phyloP scores from a whole-genome alignment of 2,888 invertebrate species.

The Drosophila pseudotakahashii region DNA sequence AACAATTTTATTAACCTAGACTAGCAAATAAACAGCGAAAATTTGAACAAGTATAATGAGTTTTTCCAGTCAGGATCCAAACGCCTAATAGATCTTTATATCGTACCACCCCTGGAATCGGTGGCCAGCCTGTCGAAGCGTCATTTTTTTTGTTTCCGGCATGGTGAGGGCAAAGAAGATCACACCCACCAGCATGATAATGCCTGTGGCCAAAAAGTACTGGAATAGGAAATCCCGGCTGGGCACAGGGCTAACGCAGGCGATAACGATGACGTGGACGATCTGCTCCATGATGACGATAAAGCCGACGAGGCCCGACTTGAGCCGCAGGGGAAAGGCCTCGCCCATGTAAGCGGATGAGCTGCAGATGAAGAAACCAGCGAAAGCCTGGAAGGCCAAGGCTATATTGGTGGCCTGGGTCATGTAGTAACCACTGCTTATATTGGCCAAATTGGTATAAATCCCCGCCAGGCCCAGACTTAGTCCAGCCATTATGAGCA shows the following conservation, averaged over 20 bases:
- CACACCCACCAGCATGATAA: constrained; percentile 48
- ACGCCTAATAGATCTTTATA: constrained; percentile 10
- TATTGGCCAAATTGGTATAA: constrained; percentile 34
- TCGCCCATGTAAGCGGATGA: constrained; percentile 74
- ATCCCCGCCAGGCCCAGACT: constrained; percentile 64
- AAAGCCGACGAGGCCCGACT: constrained; percentile 62
- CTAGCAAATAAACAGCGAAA: neutral
- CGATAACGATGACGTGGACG: constrained; percentile 63
- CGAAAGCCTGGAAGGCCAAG: constrained; percentile 67
- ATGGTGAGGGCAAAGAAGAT: constrained; percentile 45
- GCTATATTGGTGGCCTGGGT: constrained; percentile 51
- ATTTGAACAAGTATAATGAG: neutral
- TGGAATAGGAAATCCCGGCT: constrained; percentile 23
- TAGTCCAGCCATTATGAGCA: constrained; percentile 62
- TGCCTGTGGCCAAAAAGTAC: constrained; percentile 61
- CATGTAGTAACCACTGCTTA: constrained; percentile 39
- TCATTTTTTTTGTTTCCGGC: constrained; percentile 43
- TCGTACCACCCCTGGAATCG: constrained; percentile 22
- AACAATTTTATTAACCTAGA: constrained; percentile 9
- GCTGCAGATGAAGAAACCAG: constrained; percentile 70
- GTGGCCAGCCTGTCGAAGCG: constrained; percentile 19
- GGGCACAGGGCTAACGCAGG: constrained; percentile 25
- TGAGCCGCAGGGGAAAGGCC: constrained; percentile 72
- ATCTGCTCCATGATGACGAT: constrained; percentile 69
- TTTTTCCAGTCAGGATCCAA: neutral